These are phyloP conservation scores for Harlomillsia oculata DNA, from an alignment of 1,140 invertebrate species.

Conservation along the genomic window DNA sequence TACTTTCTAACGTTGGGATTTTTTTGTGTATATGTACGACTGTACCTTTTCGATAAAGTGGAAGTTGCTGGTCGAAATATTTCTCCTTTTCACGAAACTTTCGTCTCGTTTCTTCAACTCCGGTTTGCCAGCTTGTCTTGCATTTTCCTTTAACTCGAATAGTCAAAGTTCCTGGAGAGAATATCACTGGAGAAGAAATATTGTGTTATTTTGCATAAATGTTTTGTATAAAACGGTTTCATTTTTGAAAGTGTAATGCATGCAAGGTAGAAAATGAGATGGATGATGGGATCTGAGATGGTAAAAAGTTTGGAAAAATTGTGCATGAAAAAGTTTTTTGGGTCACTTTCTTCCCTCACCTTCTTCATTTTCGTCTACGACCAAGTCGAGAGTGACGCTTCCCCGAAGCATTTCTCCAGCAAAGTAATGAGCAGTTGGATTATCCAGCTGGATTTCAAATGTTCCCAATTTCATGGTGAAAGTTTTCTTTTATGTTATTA, in stretches of 20 bases:
- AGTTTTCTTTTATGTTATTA: too few relatives aligned
- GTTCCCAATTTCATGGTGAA: neutral
- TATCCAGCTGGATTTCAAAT: constrained; percentile 10
- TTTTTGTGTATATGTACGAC: too few relatives aligned
- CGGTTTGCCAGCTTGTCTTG: constrained; percentile 5
- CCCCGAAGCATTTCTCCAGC: constrained; percentile 5
- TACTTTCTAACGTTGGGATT: too few relatives aligned
- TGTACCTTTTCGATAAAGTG: constrained; percentile 13
- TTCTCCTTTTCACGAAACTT: constrained; percentile 8
- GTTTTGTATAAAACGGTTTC: too few relatives aligned
- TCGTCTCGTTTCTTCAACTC: constrained; percentile 8
- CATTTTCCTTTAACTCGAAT: constrained; percentile 6
- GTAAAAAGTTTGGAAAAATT: too few relatives aligned
- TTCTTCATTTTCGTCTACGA: neutral
- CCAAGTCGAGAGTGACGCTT: neutral
- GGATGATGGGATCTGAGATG: too few relatives aligned
- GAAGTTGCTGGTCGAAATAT: constrained; percentile 9
- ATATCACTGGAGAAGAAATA: too few relatives aligned
- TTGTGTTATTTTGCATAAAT: too few relatives aligned
- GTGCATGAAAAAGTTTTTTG: too few relatives aligned
- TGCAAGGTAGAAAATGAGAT: too few relatives aligned
- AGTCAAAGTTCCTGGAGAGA: neutral
- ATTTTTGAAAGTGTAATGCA: too few relatives aligned
- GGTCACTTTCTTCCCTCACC: too few relatives aligned
- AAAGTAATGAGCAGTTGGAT: constrained; percentile 1